These are phyloP conservation scores for Cochlearius cochlearius DNA, from an alignment of 2,113 vertebrate genomes.

Conservation along the genomic window DNA sequence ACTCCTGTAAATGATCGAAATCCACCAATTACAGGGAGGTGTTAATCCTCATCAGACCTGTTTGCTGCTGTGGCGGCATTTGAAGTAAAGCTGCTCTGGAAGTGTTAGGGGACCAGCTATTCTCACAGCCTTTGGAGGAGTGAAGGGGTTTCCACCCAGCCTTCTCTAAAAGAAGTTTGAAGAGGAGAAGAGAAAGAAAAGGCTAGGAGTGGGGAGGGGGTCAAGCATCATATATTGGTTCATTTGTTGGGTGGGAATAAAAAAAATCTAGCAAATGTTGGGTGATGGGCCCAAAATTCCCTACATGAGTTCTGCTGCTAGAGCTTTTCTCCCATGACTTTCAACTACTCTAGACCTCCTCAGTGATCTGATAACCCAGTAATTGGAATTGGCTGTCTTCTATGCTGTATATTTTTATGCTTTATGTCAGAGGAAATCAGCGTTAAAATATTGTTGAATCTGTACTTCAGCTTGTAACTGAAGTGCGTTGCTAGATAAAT, in stretches of 20 bases:
- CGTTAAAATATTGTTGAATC: background rate
- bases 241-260: background rate
- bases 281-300: background rate
- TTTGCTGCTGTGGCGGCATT: constrained; percentile 33
- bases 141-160: background rate
- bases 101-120: constrained; percentile 9
- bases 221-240: background rate
- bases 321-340: background rate
- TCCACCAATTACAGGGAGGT: constrained; percentile 58
- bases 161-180: background rate
- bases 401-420: background rate
- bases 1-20: constrained; percentile 61
- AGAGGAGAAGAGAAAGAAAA: background rate
- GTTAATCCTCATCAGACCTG: constrained; percentile 60
- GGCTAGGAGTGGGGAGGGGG: background rate
- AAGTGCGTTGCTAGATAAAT: background rate
- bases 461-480: background rate
- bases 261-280: background rate
- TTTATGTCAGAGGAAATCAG: background rate
- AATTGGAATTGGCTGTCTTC: background rate
- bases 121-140: background rate
- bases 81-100: constrained; percentile 44
- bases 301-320: background rate
- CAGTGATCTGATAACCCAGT: background rate
- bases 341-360: background rate